phyloP scores from a whole-genome alignment of 2,797 vertebrate species.

The Coracias cyanogaster region DNA sequence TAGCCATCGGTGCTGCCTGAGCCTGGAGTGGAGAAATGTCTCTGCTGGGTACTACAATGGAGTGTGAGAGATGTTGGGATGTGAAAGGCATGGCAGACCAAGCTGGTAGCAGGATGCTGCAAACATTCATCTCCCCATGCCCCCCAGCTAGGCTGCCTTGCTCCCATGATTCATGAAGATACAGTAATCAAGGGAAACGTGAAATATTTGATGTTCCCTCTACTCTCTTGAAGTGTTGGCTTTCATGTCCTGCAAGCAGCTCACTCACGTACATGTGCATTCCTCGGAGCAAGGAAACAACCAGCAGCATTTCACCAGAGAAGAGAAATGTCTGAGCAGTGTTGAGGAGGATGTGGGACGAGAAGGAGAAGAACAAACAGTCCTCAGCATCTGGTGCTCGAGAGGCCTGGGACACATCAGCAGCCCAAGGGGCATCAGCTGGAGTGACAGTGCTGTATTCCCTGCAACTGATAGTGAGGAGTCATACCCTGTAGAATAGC shows the following conservation, averaged over 20 bases:
- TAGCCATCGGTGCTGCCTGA: not conserved
- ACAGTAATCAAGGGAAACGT: not conserved
- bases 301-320: rapidly evolving
- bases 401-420: not conserved
- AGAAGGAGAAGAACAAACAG: not conserved
- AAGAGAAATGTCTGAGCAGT: not conserved
- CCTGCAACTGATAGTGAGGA: not conserved
- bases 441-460: rapidly evolving
- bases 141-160: not conserved
- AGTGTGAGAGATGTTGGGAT: not conserved
- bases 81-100: not conserved
- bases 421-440: not conserved
- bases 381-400: not conserved
- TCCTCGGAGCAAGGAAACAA: not conserved
- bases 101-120: rapidly evolving
- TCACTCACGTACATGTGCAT: rapidly evolving
- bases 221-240: not conserved
- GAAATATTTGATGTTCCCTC: not conserved
- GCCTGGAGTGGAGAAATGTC: rapidly evolving
- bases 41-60: not conserved
- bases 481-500: not conserved
- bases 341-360: rapidly evolving
- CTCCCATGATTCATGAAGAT: not conserved
- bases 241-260: not conserved
- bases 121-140: not conserved